These are phyloP conservation scores for Elachura formosa DNA, from an alignment of 2,113 vertebrate species.

Conservation along the genomic window DNA sequence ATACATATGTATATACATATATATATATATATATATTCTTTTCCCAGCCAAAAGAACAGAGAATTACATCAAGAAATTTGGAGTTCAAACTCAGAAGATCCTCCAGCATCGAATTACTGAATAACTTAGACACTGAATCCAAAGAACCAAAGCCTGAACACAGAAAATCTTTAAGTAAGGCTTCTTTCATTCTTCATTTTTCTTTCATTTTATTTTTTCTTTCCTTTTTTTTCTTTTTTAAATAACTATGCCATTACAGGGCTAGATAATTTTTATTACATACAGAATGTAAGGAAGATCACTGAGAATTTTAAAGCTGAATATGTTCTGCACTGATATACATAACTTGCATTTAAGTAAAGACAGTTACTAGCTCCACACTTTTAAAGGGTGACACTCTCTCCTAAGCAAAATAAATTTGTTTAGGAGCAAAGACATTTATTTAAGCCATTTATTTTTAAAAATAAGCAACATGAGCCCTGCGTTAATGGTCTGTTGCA, in stretches of 20 bases:
- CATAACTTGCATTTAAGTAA: slow-evolving; percentile 58
- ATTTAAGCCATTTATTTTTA: slow-evolving; percentile 58
- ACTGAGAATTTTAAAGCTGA: slow-evolving; percentile 36
- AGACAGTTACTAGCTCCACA: slow-evolving; percentile 52
- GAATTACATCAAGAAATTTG: slow-evolving; percentile 50
- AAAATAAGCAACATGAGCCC: slow-evolving; percentile 57
- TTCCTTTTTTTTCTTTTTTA: slow-evolving; percentile 4
- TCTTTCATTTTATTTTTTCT: neutral
- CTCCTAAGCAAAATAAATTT: slow-evolving; percentile 59
- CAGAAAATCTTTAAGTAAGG: slow-evolving; percentile 85
- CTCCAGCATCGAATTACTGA: slow-evolving; percentile 78
- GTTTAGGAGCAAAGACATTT: slow-evolving; percentile 29
- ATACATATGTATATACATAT: neutral
- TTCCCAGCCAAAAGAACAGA: slow-evolving; percentile 69
- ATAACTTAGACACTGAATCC: slow-evolving; percentile 68
- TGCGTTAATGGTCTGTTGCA: slow-evolving; percentile 45
- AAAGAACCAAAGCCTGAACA: slow-evolving; percentile 83
- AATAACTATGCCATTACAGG: slow-evolving; percentile 9
- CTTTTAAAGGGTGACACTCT: slow-evolving; percentile 39
- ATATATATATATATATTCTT: slow-evolving; percentile 23
- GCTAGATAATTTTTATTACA: slow-evolving; percentile 50
- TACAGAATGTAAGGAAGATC: slow-evolving; percentile 19
- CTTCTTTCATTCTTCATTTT: slow-evolving; percentile 7
- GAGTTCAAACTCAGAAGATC: slow-evolving; percentile 75
- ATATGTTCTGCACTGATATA: slow-evolving; percentile 46